Base-by-base conservation (phyloP, 1,140 invertebrate genomes). In the Drepana arcuata region DNA sequence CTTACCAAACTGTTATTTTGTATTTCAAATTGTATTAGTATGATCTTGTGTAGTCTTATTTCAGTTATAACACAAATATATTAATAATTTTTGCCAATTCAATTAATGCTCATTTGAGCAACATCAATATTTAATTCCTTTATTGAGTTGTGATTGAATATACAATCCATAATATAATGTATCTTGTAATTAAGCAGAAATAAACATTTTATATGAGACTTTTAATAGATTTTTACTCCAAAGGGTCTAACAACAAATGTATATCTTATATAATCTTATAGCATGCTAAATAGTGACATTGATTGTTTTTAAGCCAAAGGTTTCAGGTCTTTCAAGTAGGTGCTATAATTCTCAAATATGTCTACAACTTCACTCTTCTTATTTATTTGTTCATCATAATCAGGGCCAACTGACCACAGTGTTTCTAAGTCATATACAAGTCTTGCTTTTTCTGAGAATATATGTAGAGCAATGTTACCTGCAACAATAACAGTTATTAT, bases 401-500 rank as follows among this genome's bases (percentile, higher is more conserved):
- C 82, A 1, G 87, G 68, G 5, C 95, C 95, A 21, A 96, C 88
- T 28, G 92, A 86, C 96, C 96, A 98, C 12, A 98, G 73, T 4
- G 91, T 92, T 84, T 98, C 96, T 37, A 98, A 83, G 83, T 98
- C 95, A 72, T 95, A 96, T 25, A 84, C 62, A 46, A 87, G 66
- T 55, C 96, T 85, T 4, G 87, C 84, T 56, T 90, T 80, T 2
- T 85, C 70, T 14, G 88, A 89, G 75, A 97, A 95, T 46, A 98
- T 88, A 61, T 98, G 95, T n/a, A 98, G 62, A 1, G 91, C 91
- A 48, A 98, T 97, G 66, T 97, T 97, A 34, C 91, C 92, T 93
- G 63, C 16, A 87, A 78, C 26, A 56, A 53, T 36, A 49, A 53
- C 16, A 35, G 9, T 25, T 13, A 21, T 21, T 5, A 21, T 21